A percentile compares a stretch with the other conserved stretches of the same genome.
Evolutionary conservation across 2,888 invertebrate species (phyloP).

Genomic region (Dendrolimus houi): DNA sequence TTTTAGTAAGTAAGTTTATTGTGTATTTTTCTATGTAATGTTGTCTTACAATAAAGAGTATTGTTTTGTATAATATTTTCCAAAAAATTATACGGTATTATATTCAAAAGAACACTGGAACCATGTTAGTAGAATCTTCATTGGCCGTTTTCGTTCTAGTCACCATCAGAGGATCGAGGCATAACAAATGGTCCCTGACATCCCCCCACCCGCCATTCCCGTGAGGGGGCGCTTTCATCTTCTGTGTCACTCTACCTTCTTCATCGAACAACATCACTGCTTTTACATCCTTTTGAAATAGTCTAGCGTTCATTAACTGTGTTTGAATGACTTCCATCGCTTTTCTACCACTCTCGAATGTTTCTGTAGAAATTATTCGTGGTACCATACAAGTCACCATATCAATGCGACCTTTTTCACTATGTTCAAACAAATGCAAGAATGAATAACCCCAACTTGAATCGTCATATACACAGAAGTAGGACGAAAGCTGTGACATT

Average conservation of each 20-base stretch:
- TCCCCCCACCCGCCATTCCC: conserved; percentile 40
- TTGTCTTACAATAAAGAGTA: too few species aligned
- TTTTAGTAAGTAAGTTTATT: too few species aligned
- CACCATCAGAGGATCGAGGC: conserved; percentile 25
- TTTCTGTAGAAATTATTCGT: conserved; percentile 25
- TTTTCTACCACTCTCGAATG: conserved; percentile 12
- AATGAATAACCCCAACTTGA: conserved; percentile 43
- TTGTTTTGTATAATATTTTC: too few species aligned
- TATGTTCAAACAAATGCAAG: conserved; percentile 20
- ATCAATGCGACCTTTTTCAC: conserved; percentile 18
- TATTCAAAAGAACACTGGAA: conserved; percentile 1
- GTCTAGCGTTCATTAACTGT: conserved; percentile 5
- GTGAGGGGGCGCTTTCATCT: conserved; percentile 11
- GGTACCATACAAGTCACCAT: conserved; percentile 28
- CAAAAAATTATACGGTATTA: too few species aligned
- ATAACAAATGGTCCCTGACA: conserved; percentile 34
- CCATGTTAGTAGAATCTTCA: conserved; percentile 2
- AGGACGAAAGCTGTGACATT: conserved; percentile 16
- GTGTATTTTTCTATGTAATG: too few species aligned
- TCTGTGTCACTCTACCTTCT: conserved; percentile 15
- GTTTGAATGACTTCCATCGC: conserved; percentile 9
- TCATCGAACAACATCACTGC: conserved; percentile 22
- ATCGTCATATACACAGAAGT: conserved; percentile 37
- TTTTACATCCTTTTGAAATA: conserved; percentile 27
- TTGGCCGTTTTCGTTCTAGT: conserved; percentile 3